Percentiles rank a stretch among this genome's conserved stretches.
These are phyloP conservation scores for Macaria notata DNA, from an alignment of 2,888 invertebrate genomes.

Conservation along the genomic window DNA sequence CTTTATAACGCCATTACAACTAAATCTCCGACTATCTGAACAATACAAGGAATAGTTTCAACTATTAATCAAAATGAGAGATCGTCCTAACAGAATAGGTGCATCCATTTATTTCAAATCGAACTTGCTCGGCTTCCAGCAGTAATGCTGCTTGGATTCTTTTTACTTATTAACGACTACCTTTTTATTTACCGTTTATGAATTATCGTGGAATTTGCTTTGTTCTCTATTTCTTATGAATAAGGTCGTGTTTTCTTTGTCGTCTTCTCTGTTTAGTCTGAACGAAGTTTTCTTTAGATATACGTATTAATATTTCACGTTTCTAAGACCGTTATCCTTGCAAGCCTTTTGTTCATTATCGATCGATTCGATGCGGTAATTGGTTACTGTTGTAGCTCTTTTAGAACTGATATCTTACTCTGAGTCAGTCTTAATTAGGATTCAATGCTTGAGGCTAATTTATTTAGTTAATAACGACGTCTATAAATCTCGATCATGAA, in stretches of 20 bases:
- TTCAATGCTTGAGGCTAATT: conserved; percentile 14
- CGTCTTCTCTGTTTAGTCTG: neutral
- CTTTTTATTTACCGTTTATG: conserved; percentile 15
- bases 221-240: conserved; percentile 16
- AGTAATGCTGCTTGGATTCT: conserved; percentile 56
- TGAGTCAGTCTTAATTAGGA: conserved; percentile 15
- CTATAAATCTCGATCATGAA: neutral
- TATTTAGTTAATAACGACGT: conserved; percentile 2
- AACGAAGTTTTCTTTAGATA: conserved; percentile 15
- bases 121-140: conserved; percentile 45
- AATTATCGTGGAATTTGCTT: conserved; percentile 4
- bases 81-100: conserved; percentile 67
- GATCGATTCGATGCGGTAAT: conserved; percentile 41
- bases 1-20: conserved; percentile 69
- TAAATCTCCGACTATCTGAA: conserved; percentile 62
- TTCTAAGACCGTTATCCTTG: conserved; percentile 48
- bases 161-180: conserved; percentile 59
- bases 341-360: conserved; percentile 35
- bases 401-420: conserved; percentile 10
- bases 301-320: conserved; percentile 57
- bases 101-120: conserved; percentile 67
- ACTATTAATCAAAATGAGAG: conserved; percentile 75
- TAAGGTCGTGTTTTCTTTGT: conserved; percentile 17
- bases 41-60: conserved; percentile 52
- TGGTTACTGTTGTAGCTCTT: conserved; percentile 24